Conservation (phyloP, 1,140 invertebrate genomes). For the Drosophila subpulchrella region DNA sequence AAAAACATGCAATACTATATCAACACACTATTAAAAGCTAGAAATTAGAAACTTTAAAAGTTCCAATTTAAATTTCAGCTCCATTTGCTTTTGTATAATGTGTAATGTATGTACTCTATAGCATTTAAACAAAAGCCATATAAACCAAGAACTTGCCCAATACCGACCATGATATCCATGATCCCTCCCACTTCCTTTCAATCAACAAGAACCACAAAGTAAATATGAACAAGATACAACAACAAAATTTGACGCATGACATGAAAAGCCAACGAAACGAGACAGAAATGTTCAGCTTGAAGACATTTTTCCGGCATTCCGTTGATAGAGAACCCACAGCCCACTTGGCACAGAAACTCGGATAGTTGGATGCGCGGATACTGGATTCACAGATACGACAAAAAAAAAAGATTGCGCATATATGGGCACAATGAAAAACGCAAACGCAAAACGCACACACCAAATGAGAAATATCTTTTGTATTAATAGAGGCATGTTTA, state of each 20-base stretch:
- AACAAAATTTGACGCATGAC: slow-evolving; percentile 30
- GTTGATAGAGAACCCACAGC: slow-evolving; percentile 26
- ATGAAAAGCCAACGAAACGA: slow-evolving; percentile 54
- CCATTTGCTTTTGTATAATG: no score
- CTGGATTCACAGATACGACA: slow-evolving; percentile 20
- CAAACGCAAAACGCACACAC: slow-evolving; percentile 6
- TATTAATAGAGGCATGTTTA: slow-evolving; percentile 29
- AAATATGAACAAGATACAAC: slow-evolving; percentile 6
- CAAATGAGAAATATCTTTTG: slow-evolving; percentile 26
- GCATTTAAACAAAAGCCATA: no score
- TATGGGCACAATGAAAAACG: neutral
- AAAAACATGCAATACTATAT: no score
- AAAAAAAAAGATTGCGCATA: slow-evolving; percentile 4
- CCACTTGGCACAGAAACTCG: slow-evolving; percentile 41
- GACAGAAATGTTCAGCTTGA: slow-evolving; percentile 61
- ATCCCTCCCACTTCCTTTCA: slow-evolving; percentile 8
- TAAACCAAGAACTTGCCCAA: slow-evolving; percentile 1
- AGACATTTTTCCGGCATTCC: slow-evolving; percentile 39
- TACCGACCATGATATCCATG: neutral
- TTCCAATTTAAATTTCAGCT: no score
- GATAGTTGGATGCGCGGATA: slow-evolving; percentile 19
- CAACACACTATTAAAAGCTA: no score
- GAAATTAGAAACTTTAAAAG: no score
- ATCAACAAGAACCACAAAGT: slow-evolving; percentile 7
- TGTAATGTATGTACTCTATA: no score